Percentiles rank a stretch among this genome's conserved stretches.
These are phyloP conservation scores for Galerucella calmariensis DNA, from an alignment of 2,888 invertebrate genomes.

Conservation along the genomic window DNA sequence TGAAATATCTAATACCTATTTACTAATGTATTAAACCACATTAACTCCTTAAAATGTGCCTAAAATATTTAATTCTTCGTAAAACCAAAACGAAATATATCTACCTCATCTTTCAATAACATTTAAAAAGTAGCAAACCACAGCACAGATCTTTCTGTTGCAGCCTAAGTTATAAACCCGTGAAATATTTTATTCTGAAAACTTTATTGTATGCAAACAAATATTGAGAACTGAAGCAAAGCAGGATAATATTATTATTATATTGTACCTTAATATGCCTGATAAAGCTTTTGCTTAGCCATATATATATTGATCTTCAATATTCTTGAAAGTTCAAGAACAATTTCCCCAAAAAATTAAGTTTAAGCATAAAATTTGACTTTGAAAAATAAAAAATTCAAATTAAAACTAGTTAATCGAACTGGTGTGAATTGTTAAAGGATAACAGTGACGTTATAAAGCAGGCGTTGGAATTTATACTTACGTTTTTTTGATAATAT, in stretches of 20 bases:
- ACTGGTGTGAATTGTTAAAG: no score
- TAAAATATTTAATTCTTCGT: conserved; percentile 28
- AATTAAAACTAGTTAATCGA: no score
- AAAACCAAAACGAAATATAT: conserved; percentile 30
- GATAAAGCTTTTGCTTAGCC: not conserved
- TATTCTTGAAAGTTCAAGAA: no score
- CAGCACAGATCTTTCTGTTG: not conserved
- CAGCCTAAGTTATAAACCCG: not conserved
- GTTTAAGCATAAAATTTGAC: no score
- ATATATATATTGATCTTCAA: no score
- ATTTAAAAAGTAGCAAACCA: not conserved
- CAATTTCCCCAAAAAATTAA: no score
- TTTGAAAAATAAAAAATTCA: no score
- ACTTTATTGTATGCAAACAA: not conserved
- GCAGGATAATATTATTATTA: not conserved
- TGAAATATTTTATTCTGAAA: not conserved
- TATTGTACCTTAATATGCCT: not conserved
- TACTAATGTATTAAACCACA: not conserved
- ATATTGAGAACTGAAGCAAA: not conserved
- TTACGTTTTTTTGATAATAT: no score
- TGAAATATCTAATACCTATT: not conserved
- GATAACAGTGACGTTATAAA: no score
- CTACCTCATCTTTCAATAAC: conserved; percentile 34
- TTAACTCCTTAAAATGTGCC: conserved; percentile 28
- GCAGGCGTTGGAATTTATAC: no score